Percentiles rank a stretch among this genome's conserved stretches.
phyloP scores from a whole-genome alignment of 2,113 vertebrate genomes.

The Promerops cafer region DNA sequence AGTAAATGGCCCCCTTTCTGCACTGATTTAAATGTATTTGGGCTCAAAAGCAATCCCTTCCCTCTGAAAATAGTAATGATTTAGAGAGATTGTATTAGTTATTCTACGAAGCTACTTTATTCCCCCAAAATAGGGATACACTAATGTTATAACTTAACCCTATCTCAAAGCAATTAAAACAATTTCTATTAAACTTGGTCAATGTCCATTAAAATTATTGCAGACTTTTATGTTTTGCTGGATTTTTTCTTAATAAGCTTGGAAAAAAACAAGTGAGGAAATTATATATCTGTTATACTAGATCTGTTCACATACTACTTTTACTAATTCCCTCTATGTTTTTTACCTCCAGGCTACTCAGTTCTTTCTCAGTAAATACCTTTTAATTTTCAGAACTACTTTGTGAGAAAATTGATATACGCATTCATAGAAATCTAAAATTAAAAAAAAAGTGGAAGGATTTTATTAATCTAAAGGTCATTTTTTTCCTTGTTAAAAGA shows the following conservation, averaged over 20 bases:
- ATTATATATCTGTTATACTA: constrained; percentile 38
- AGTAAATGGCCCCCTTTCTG: background rate
- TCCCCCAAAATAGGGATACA: background rate
- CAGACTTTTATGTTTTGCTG: constrained; percentile 26
- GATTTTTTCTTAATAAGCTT: constrained; percentile 52
- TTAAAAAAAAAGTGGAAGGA: background rate
- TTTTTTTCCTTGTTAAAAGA: constrained; percentile 21
- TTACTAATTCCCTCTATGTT: background rate
- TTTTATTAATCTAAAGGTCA: constrained; percentile 36
- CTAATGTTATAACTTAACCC: background rate
- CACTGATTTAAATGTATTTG: background rate
- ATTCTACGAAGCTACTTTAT: background rate
- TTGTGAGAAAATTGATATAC: background rate
- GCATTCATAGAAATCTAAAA: background rate
- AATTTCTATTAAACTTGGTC: constrained; percentile 42
- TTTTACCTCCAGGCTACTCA: background rate
- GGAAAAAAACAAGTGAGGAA: background rate
- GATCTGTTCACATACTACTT: background rate
- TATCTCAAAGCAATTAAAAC: constrained; percentile 44
- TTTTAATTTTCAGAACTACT: constrained; percentile 4
- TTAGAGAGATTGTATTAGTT: background rate
- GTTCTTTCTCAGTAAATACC: constrained; percentile 1
- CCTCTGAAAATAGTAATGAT: background rate
- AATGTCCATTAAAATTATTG: constrained; percentile 50
- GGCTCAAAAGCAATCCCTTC: background rate